A percentile compares a stretch with the other conserved stretches of the same genome.
phyloP scores from a whole-genome alignment of 2,113 vertebrate species.

The Dascyllus trimaculatus region DNA sequence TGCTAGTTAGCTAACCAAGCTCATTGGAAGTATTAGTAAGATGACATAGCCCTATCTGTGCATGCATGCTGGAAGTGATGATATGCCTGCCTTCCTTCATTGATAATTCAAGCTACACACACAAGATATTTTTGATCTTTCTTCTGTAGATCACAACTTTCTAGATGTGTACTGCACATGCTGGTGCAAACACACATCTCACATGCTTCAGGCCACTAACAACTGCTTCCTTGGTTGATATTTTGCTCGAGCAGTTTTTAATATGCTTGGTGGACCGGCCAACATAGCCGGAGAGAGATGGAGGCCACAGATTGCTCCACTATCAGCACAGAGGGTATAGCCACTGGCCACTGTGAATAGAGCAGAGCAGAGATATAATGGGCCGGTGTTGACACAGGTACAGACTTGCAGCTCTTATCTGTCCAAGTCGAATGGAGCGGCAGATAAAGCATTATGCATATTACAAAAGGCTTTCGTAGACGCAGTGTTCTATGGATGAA shows the following conservation, averaged over 20 bases:
- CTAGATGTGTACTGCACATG: neutral
- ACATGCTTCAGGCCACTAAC: constrained; percentile 19
- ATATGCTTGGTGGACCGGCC: constrained; percentile 65
- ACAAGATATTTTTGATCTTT: constrained; percentile 35
- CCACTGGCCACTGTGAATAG: constrained; percentile 71
- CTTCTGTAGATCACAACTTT: constrained; percentile 9
- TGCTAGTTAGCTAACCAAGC: constrained; percentile 26
- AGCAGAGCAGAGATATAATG: constrained; percentile 65
- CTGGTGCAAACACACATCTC: constrained; percentile 13
- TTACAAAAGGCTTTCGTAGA: constrained; percentile 41
- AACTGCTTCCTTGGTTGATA: constrained; percentile 55
- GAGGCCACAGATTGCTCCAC: constrained; percentile 62
- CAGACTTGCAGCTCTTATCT: constrained; percentile 69
- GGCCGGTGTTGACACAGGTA: constrained; percentile 63
- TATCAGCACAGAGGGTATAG: constrained; percentile 69
- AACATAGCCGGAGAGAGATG: constrained; percentile 70
- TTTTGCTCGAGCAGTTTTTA: constrained; percentile 75
- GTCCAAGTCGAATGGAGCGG: constrained; percentile 39
- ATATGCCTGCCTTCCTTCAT: constrained; percentile 23
- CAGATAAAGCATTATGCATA: constrained; percentile 68
- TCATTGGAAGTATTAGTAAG: constrained; percentile 43
- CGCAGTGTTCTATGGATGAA: constrained; percentile 37
- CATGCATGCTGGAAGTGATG: constrained; percentile 1
- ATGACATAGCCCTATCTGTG: constrained; percentile 17
- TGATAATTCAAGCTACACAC: constrained; percentile 47